Evolutionary conservation across 1,140 invertebrate genomes (phyloP).

Genomic region (Sminthurides bifidus): DNA sequence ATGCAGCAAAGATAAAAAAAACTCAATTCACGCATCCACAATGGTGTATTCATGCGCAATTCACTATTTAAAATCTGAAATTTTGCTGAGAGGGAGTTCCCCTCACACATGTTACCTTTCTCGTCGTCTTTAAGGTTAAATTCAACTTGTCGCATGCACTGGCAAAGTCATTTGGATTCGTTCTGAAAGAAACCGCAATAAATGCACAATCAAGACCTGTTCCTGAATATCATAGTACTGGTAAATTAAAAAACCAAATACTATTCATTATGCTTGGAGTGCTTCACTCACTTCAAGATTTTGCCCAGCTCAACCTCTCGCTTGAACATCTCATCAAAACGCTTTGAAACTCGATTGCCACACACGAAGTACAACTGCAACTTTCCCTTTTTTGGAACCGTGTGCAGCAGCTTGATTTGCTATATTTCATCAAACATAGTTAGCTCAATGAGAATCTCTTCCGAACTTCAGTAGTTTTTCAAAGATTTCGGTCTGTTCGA

Average conservation of each 20-base stretch:
- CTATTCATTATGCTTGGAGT: no score
- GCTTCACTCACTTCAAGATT: slow-evolving; percentile 49
- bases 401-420: slow-evolving; percentile 54
- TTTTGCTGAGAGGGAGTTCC: neutral
- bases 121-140: slow-evolving; percentile 6
- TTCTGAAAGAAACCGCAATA: slow-evolving; percentile 6
- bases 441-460: no score
- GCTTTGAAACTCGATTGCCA: slow-evolving; percentile 51
- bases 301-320: slow-evolving; percentile 53
- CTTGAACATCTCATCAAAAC: slow-evolving; percentile 47
- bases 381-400: slow-evolving; percentile 61
- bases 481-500: no score
- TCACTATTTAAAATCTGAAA: neutral
- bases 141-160: slow-evolving; percentile 12
- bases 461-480: no score
- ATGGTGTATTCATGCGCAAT: no score
- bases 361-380: slow-evolving; percentile 57
- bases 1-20: no score
- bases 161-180: slow-evolving; percentile 1
- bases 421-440: slow-evolving; percentile 28
- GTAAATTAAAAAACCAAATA: no score
- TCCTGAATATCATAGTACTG: no score
- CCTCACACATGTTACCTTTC: slow-evolving; percentile 9
- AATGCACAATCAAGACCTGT: neutral
- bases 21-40: neutral